These are phyloP conservation scores for Glomeris maerens DNA, from an alignment of 1,140 invertebrate species.

Conservation along the genomic window DNA sequence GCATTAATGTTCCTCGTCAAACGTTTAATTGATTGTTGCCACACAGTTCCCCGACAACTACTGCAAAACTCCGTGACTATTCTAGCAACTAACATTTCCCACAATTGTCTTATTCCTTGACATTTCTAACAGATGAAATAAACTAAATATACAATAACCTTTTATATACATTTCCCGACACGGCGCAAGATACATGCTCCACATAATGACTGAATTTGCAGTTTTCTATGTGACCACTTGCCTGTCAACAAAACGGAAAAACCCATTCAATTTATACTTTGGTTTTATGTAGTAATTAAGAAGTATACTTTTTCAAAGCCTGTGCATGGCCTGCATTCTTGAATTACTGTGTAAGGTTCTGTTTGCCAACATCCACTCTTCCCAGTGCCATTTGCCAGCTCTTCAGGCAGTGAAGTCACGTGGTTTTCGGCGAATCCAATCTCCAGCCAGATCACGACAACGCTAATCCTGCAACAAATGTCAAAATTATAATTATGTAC, in stretches of 20 bases:
- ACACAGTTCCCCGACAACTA: constrained; percentile 51
- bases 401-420: constrained; percentile 10
- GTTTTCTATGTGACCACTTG: neutral
- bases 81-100: no score
- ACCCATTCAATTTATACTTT: neutral
- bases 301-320: constrained; percentile 22
- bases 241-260: constrained; percentile 24
- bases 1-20: constrained; percentile 37
- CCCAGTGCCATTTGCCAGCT: constrained; percentile 22
- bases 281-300: neutral
- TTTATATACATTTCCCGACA: neutral
- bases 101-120: no score
- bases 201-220: neutral
- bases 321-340: constrained; percentile 49
- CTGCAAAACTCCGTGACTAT: constrained; percentile 20
- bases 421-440: neutral
- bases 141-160: constrained; percentile 12
- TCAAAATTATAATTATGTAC: neutral
- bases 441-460: neutral
- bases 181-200: neutral
- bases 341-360: constrained; percentile 18
- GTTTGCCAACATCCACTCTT: constrained; percentile 20
- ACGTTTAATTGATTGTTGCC: constrained; percentile 53
- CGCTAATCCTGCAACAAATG: neutral
- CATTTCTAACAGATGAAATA: no score